These are phyloP conservation scores for Choloepus didactylus DNA, from an alignment of 2,797 vertebrate genomes.

Conservation along the genomic window DNA sequence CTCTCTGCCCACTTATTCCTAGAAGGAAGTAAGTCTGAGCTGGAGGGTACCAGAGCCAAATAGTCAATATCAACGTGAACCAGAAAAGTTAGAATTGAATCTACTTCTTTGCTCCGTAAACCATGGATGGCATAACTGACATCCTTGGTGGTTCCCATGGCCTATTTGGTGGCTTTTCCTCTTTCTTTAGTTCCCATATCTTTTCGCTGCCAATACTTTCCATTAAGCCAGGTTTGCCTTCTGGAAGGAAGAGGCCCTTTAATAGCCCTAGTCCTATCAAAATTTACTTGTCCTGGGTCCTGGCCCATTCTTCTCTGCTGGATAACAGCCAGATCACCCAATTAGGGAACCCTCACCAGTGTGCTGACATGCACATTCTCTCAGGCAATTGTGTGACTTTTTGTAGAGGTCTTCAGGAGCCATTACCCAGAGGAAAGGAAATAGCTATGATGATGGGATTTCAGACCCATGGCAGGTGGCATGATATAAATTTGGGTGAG, in stretches of 20 bases:
- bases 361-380: not conserved
- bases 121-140: not conserved
- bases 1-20: not conserved
- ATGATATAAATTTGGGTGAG: not conserved
- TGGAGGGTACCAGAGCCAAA: not conserved
- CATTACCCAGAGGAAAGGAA: not conserved
- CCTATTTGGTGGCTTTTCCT: not conserved
- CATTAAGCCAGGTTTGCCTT: not conserved
- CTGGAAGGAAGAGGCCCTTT: constrained; percentile 9
- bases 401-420: not conserved
- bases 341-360: not conserved
- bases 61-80: constrained; percentile 13
- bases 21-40: constrained; percentile 3
- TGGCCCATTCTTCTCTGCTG: not conserved
- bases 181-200: not conserved
- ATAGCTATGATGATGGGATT: constrained; percentile 9
- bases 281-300: not conserved
- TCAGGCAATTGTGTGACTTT: not conserved
- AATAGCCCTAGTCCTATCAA: not conserved
- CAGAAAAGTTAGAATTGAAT: constrained; percentile 27
- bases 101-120: constrained; percentile 35
- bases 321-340: not conserved
- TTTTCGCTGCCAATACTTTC: not conserved
- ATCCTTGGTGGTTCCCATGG: not conserved
- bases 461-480: not conserved